Evolutionary conservation across 2,113 vertebrate species (phyloP).

Genomic region (Parus major): DNA sequence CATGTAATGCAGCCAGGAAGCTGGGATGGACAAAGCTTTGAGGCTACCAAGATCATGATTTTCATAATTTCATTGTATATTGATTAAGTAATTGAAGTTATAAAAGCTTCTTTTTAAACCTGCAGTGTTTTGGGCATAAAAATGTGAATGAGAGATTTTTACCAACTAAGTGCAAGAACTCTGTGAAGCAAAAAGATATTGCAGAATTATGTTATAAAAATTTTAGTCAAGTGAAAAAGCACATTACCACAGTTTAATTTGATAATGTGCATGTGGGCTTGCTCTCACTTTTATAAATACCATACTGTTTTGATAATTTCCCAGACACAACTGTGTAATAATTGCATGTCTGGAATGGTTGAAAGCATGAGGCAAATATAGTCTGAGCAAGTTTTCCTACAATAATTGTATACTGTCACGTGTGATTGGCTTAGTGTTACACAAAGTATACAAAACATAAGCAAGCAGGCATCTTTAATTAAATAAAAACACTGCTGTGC

Average conservation of each 20-base stretch:
- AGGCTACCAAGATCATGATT: neutral
- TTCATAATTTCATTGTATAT: neutral
- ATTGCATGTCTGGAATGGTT: constrained; percentile 56
- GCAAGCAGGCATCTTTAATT: constrained; percentile 23
- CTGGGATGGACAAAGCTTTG: neutral
- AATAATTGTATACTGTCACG: constrained; percentile 65
- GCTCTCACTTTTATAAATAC: constrained; percentile 63
- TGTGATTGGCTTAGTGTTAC: constrained; percentile 56
- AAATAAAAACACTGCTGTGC: neutral
- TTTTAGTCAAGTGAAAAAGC: constrained; percentile 31
- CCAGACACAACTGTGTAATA: constrained; percentile 60
- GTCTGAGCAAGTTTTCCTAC: constrained; percentile 18
- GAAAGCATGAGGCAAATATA: constrained; percentile 60
- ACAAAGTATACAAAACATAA: constrained; percentile 26
- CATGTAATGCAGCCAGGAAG: neutral
- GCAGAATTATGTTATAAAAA: constrained; percentile 30
- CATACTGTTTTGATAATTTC: constrained; percentile 59
- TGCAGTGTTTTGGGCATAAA: neutral
- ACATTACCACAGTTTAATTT: constrained; percentile 54
- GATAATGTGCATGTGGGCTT: constrained; percentile 42
- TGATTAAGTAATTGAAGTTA: neutral
- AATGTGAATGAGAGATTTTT: neutral
- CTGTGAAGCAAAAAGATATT: neutral
- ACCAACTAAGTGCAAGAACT: neutral
- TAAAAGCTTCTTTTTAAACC: neutral